These are phyloP conservation scores for Syndactyla subalaris DNA, from an alignment of 2,797 vertebrate genomes.

Conservation along the genomic window DNA sequence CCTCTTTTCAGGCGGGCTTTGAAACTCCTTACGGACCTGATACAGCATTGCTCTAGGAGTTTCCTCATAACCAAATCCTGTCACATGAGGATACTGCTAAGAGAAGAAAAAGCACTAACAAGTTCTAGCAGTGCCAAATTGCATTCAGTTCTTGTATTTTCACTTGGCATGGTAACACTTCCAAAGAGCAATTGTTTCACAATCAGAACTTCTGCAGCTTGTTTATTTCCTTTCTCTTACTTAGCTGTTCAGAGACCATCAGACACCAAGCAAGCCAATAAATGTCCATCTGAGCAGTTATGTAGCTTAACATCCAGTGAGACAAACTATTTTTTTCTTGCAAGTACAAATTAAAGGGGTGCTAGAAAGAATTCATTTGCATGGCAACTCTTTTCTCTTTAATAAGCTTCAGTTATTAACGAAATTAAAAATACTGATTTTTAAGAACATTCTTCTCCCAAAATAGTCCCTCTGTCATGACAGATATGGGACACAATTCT, in stretches of 20 bases:
- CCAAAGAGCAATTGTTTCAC: slow-evolving; percentile 61
- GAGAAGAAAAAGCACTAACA: slow-evolving; percentile 53
- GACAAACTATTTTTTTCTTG: background rate
- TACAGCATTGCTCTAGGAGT: slow-evolving; percentile 53
- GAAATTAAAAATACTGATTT: background rate
- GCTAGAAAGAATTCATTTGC: background rate
- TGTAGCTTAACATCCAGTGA: background rate
- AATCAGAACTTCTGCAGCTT: slow-evolving; percentile 65
- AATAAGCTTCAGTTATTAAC: background rate
- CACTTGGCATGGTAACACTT: slow-evolving; percentile 67
- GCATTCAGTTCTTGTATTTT: slow-evolving; percentile 67
- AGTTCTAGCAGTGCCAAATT: slow-evolving; percentile 59
- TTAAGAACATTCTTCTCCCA: background rate
- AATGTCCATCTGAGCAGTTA: background rate
- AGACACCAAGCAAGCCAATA: slow-evolving; percentile 30
- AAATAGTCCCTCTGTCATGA: background rate
- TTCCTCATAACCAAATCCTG: slow-evolving; percentile 66
- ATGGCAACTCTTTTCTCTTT: background rate
- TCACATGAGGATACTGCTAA: slow-evolving; percentile 64
- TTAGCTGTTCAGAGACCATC: slow-evolving; percentile 52
- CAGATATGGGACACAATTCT: background rate
- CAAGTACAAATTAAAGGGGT: background rate
- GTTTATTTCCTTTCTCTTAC: slow-evolving; percentile 36
- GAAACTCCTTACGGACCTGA: slow-evolving; percentile 39
- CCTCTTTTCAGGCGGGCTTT: slow-evolving; percentile 49